These are phyloP conservation scores for Loris lydekkerianus DNA, from an alignment of 2,797 vertebrate genomes.

Conservation along the genomic window DNA sequence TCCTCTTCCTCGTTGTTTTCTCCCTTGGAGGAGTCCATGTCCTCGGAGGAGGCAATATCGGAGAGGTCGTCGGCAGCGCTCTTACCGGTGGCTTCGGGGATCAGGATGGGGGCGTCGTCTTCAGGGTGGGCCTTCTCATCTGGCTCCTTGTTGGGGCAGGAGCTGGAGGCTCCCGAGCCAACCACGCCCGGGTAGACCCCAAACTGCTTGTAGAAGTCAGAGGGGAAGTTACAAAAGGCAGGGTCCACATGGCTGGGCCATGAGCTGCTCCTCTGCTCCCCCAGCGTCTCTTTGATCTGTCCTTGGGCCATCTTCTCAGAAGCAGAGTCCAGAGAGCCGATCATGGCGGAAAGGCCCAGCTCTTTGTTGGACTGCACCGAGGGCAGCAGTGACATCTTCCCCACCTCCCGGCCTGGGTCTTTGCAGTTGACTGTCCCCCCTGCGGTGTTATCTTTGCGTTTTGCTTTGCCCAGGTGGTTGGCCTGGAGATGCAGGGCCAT, in stretches of 20 bases:
- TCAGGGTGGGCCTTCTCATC: conserved; percentile 88
- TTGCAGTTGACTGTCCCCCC: conserved; percentile 89
- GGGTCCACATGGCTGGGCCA: conserved; percentile 95
- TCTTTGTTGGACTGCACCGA: conserved; percentile 88
- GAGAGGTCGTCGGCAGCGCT: conserved; percentile 91
- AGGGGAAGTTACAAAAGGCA: conserved; percentile 93
- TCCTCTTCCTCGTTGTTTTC: conserved; percentile 91
- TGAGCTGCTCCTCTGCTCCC: conserved; percentile 91
- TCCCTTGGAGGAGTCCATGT: conserved; percentile 93
- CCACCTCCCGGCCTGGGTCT: conserved; percentile 91
- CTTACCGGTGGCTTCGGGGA: conserved; percentile 89
- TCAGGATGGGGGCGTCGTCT: conserved; percentile 90
- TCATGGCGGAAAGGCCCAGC: conserved; percentile 87
- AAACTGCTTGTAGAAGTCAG: conserved; percentile 98
- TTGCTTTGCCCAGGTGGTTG: conserved; percentile 96
- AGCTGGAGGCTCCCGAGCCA: conserved; percentile 90
- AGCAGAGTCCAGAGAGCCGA: conserved; percentile 86
- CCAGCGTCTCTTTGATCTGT: conserved; percentile 89
- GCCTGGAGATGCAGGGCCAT: conserved; percentile 99
- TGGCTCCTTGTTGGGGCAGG: conserved; percentile 90
- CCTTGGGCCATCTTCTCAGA: conserved; percentile 89
- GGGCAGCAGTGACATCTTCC: conserved; percentile 88
- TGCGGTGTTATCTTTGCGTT: conserved; percentile 89
- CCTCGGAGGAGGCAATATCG: conserved; percentile 94
- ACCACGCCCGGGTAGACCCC: conserved; percentile 91